Conservation (phyloP, 1,140 invertebrate species). For the Philotrypesis tridentata region DNA sequence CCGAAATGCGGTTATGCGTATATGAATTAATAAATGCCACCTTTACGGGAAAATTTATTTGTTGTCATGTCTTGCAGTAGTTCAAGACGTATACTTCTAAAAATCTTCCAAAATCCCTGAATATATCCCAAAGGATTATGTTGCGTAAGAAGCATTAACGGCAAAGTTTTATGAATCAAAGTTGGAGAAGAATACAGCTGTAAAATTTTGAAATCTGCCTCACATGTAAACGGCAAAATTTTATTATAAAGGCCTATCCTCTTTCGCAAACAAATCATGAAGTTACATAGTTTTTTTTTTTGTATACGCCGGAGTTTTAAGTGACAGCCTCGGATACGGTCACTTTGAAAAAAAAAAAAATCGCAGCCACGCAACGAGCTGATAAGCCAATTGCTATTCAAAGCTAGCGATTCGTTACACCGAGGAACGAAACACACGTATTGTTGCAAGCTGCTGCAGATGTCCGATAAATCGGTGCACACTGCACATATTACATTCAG, state of each 20-base stretch:
- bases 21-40: too few relatives aligned
- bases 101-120: too few relatives aligned
- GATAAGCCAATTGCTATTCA: constrained; percentile 29
- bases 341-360: constrained; percentile 1
- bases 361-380: background rate
- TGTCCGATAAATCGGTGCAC: constrained; percentile 19
- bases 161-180: too few relatives aligned
- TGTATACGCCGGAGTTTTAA: background rate
- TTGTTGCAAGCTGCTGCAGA: background rate
- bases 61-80: too few relatives aligned
- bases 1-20: too few relatives aligned
- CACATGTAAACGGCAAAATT: too few relatives aligned
- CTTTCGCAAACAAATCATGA: background rate
- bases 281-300: background rate
- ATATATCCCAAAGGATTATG: too few relatives aligned
- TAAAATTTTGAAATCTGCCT: too few relatives aligned
- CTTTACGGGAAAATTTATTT: too few relatives aligned
- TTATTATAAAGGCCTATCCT: background rate
- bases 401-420: constrained; percentile 2
- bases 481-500: constrained; percentile 2
- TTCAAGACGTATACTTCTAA: too few relatives aligned
- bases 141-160: too few relatives aligned
- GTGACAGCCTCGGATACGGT: background rate
- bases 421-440: constrained; percentile 10
- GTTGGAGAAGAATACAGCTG: too few relatives aligned